These are phyloP conservation scores for Rafetus swinhoei DNA, from an alignment of 2,113 vertebrate species.

Conservation along the genomic window DNA sequence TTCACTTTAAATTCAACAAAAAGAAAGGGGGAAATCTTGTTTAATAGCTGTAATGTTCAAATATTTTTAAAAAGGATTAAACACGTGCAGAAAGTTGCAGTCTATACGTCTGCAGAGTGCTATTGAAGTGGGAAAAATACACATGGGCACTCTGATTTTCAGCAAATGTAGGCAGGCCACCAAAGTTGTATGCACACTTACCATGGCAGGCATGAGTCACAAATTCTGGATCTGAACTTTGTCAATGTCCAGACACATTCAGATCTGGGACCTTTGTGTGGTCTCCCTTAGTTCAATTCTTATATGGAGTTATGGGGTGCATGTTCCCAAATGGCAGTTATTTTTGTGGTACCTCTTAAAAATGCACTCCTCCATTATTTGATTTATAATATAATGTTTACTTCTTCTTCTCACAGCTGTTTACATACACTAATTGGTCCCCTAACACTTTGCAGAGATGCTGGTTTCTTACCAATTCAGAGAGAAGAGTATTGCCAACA, in stretches of 20 bases:
- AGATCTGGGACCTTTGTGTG: not conserved
- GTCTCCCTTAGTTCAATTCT: not conserved
- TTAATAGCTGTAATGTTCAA: not conserved
- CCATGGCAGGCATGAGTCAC: not conserved
- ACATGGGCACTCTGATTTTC: not conserved
- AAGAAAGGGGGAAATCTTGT: not conserved
- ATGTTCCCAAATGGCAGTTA: not conserved
- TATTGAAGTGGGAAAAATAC: rapidly evolving
- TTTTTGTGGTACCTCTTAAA: not conserved
- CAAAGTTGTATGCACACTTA: not conserved
- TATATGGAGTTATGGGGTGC: not conserved
- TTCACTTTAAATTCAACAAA: conserved; percentile 35
- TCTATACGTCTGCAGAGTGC: not conserved
- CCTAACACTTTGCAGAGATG: not conserved
- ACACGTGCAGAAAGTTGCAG: not conserved
- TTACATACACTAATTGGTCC: not conserved
- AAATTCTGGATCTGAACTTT: not conserved
- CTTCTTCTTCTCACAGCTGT: not conserved
- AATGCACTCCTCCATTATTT: not conserved
- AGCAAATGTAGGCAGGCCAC: not conserved
- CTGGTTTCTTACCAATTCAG: rapidly evolving
- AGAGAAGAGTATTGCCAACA: rapidly evolving
- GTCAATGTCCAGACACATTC: not conserved
- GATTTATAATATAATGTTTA: not conserved
- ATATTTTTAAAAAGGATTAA: not conserved